Evolutionary conservation across 2,888 invertebrate species (phyloP).

Genomic region (Idaea dimidiata): DNA sequence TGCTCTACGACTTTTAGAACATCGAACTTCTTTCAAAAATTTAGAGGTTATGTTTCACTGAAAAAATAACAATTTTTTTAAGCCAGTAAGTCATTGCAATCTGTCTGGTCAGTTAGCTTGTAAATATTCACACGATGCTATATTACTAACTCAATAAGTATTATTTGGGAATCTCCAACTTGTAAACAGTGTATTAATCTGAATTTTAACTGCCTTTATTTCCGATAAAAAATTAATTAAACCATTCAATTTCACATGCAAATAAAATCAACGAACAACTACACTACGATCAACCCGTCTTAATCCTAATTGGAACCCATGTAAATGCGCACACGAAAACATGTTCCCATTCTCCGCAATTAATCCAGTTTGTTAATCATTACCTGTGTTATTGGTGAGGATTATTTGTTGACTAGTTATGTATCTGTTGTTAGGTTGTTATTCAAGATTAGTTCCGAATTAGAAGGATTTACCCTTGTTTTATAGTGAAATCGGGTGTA

Average conservation of each 20-base stretch:
- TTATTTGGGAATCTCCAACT: too few relatives aligned
- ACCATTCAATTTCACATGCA: not conserved
- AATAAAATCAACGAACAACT: not conserved
- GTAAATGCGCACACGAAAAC: not conserved
- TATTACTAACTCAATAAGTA: too few relatives aligned
- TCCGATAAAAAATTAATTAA: not conserved
- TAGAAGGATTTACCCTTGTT: not conserved
- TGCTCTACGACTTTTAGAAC: too few relatives aligned
- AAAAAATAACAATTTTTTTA: too few relatives aligned
- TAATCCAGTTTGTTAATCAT: slow-evolving; percentile 1
- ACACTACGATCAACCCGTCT: not conserved
- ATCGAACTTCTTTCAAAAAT: too few relatives aligned
- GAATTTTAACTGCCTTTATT: too few relatives aligned
- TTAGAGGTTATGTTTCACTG: too few relatives aligned
- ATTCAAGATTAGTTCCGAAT: not conserved
- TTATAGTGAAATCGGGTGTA: not conserved
- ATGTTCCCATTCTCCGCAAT: not conserved
- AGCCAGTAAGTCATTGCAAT: too few relatives aligned
- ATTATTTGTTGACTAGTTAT: not conserved
- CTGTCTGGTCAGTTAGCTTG: too few relatives aligned
- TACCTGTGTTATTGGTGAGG: not conserved
- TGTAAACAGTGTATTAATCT: too few relatives aligned
- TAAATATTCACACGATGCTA: too few relatives aligned
- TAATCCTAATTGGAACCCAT: slow-evolving; percentile 5
- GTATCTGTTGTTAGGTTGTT: not conserved